Percentiles rank a stretch among this genome's conserved stretches.
Evolutionary conservation across 2,797 vertebrate species (phyloP).

Genomic region (Pygocentrus nattereri): DNA sequence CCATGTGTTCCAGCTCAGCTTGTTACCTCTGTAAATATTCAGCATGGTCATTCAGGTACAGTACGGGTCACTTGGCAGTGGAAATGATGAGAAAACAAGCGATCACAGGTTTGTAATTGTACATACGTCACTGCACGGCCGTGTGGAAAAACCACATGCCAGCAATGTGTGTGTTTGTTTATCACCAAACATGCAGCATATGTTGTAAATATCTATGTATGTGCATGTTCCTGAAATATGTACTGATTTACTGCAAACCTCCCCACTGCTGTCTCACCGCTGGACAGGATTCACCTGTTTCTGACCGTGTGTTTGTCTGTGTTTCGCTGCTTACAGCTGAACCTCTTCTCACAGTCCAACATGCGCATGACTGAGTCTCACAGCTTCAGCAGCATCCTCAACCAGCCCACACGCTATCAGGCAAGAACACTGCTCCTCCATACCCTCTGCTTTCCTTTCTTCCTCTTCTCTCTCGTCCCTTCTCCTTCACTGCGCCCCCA

Average conservation of each 20-base stretch:
- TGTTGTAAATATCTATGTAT: not conserved
- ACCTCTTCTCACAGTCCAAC: slow-evolving; percentile 87
- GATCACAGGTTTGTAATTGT: no score
- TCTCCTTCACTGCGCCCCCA: no score
- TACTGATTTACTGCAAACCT: not conserved
- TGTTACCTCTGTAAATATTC: no score
- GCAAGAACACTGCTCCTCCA: slow-evolving; percentile 65
- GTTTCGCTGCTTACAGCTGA: slow-evolving; percentile 78
- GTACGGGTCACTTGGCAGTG: no score
- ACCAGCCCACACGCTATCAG: slow-evolving; percentile 89
- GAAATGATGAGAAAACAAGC: no score
- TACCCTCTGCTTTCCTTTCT: not conserved
- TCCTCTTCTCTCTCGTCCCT: not conserved
- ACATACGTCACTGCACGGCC: no score
- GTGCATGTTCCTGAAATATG: slow-evolving; percentile 10
- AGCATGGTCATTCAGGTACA: no score
- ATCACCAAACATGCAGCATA: not conserved
- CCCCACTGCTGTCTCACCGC: not conserved
- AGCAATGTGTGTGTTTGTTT: not conserved
- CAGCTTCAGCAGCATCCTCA: slow-evolving; percentile 89
- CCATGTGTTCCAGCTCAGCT: no score
- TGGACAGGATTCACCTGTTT: not conserved
- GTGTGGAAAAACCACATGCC: no score
- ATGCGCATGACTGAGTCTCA: slow-evolving; percentile 86
- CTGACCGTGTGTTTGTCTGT: slow-evolving; percentile 8